Evolutionary conservation across 2,888 invertebrate genomes (phyloP).

Genomic region (Sialis lutaria): DNA sequence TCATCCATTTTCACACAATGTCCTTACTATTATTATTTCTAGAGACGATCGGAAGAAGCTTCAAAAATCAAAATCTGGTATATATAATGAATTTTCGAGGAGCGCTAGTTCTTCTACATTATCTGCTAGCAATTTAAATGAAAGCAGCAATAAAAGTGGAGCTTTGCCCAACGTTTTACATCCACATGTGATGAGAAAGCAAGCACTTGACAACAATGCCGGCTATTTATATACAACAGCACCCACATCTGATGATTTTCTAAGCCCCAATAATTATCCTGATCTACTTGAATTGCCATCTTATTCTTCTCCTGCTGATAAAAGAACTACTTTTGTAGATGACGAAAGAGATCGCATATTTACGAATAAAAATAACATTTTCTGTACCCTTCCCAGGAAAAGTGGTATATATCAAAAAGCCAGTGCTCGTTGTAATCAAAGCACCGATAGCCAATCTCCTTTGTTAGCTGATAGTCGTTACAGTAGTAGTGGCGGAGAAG

Average conservation of each 20-base stretch:
- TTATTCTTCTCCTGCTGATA: slow-evolving; percentile 17
- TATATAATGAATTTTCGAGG: slow-evolving; percentile 17
- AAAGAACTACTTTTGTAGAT: slow-evolving; percentile 14
- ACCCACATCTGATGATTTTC: slow-evolving; percentile 13
- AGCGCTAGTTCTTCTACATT: slow-evolving; percentile 1
- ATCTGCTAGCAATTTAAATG: slow-evolving; percentile 1
- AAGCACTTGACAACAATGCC: slow-evolving; percentile 14
- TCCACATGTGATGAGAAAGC: slow-evolving; percentile 18
- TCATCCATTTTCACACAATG: not conserved
- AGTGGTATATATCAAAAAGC: slow-evolving; percentile 18
- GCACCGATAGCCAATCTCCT: slow-evolving; percentile 56
- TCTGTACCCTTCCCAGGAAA: slow-evolving; percentile 44
- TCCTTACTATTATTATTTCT: slow-evolving; percentile 17
- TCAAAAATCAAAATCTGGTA: slow-evolving; percentile 26
- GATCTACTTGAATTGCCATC: slow-evolving; percentile 29
- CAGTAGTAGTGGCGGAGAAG: slow-evolving; percentile 54
- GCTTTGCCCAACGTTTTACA: slow-evolving; percentile 10
- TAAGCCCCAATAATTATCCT: slow-evolving; percentile 34
- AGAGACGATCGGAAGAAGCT: slow-evolving; percentile 26
- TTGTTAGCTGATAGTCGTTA: slow-evolving; percentile 50
- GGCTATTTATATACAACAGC: slow-evolving; percentile 19
- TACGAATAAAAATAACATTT: slow-evolving; percentile 3
- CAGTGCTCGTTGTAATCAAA: slow-evolving; percentile 16
- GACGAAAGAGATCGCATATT: slow-evolving; percentile 27
- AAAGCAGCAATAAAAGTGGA: not conserved